Conservation (phyloP, 2,797 vertebrate genomes). For the Sardinella longiceps region DNA sequence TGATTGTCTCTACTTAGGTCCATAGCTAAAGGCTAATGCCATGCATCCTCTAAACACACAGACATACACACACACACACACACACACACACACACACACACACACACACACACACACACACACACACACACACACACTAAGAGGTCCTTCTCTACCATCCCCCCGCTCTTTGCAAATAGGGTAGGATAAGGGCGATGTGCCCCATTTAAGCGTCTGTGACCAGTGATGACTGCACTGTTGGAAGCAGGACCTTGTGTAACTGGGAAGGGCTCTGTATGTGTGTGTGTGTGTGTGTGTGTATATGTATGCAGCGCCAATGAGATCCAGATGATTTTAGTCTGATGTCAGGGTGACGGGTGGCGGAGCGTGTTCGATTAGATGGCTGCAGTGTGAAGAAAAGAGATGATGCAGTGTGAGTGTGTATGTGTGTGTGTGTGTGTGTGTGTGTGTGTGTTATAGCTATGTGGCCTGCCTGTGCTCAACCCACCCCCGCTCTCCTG, state of each 20-base stretch:
- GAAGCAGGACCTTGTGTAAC: background rate
- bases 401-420: background rate
- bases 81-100: too few relatives aligned
- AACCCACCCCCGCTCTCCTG: background rate
- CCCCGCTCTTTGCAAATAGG: background rate
- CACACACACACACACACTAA: background rate
- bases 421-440: background rate
- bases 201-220: background rate
- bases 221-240: background rate
- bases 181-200: background rate
- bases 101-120: background rate
- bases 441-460: background rate
- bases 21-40: constrained; percentile 5
- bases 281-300: background rate
- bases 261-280: background rate
- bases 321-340: constrained; percentile 1
- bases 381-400: background rate
- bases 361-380: background rate
- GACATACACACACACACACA: too few relatives aligned
- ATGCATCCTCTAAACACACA: background rate
- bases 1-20: constrained; percentile 27
- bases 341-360: background rate
- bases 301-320: background rate
- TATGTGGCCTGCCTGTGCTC: background rate
- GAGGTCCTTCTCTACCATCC: background rate